Conservation (phyloP, 2,888 invertebrate genomes). For the Oligia strigilis region DNA sequence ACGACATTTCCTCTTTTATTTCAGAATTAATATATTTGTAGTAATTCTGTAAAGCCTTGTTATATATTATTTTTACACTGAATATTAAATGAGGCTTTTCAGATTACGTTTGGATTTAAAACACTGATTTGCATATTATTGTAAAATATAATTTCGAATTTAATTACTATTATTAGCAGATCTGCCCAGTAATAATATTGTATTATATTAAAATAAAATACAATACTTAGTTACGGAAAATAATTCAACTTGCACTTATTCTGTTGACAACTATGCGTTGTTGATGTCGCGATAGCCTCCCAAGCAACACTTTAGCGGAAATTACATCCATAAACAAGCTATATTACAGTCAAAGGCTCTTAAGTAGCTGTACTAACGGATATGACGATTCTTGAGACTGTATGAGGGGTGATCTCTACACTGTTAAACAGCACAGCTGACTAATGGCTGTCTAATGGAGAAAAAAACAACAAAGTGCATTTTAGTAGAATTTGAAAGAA, state of each 20-base stretch:
- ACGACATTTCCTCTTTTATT: background rate
- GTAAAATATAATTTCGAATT: background rate
- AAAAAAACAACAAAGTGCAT: too few species aligned
- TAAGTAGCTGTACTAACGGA: too few species aligned
- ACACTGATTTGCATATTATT: constrained; percentile 2
- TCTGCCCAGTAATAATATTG: background rate
- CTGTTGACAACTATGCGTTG: background rate
- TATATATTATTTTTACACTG: background rate
- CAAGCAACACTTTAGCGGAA: too few species aligned
- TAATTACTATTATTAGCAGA: background rate
- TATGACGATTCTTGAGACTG: too few species aligned
- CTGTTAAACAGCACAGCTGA: too few species aligned
- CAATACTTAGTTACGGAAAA: background rate
- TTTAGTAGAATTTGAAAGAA: too few species aligned
- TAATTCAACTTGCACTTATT: background rate
- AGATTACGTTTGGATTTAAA: background rate
- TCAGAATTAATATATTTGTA: background rate
- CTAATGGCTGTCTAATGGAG: too few species aligned
- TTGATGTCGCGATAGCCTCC: background rate
- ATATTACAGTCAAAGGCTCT: too few species aligned
- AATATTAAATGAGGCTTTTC: background rate
- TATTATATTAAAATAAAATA: background rate
- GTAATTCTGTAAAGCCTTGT: background rate
- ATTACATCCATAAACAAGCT: too few species aligned
- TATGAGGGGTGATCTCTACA: too few species aligned